A percentile compares a stretch with the other conserved stretches of the same genome.
These are phyloP conservation scores for Cryptoprocta ferox DNA, from an alignment of 2,797 vertebrate genomes.

Conservation along the genomic window DNA sequence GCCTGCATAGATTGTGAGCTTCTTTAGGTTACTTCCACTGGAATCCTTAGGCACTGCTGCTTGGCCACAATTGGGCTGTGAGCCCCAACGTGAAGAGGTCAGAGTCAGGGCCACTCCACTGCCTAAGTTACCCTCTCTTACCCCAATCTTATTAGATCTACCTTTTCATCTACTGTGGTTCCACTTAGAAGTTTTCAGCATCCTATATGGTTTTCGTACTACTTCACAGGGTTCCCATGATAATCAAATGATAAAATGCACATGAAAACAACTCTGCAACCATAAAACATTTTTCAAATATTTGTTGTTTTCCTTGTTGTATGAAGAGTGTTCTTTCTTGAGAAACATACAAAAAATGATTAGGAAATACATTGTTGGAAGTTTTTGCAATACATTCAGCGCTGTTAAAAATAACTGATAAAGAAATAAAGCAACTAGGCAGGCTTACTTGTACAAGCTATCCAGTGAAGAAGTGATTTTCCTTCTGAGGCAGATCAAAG, in stretches of 20 bases:
- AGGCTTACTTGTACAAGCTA: not conserved
- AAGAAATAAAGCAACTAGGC: not conserved
- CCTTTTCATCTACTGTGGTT: not conserved
- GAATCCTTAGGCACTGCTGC: not conserved
- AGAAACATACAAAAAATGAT: not conserved
- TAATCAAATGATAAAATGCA: not conserved
- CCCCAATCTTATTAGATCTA: not conserved
- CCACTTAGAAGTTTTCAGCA: not conserved
- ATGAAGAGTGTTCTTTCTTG: not conserved
- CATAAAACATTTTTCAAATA: not conserved
- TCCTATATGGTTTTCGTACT: not conserved
- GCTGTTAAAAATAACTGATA: not conserved
- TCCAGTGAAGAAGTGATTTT: not conserved
- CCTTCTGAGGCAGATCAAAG: conserved; percentile 16
- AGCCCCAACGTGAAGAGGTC: not conserved
- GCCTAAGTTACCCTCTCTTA: not conserved
- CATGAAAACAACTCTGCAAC: not conserved
- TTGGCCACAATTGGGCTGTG: not conserved
- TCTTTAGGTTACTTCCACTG: not conserved
- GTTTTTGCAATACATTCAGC: not conserved
- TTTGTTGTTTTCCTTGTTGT: not conserved
- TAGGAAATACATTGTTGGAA: conserved; percentile 3
- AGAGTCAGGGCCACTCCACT: not conserved
- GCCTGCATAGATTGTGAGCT: not conserved
- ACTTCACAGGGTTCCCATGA: not conserved